Evolutionary conservation across 2,797 vertebrate species (phyloP), one percentile per base, ranked within the genome.

Genomic region (Benthosema pterotum): DNA sequence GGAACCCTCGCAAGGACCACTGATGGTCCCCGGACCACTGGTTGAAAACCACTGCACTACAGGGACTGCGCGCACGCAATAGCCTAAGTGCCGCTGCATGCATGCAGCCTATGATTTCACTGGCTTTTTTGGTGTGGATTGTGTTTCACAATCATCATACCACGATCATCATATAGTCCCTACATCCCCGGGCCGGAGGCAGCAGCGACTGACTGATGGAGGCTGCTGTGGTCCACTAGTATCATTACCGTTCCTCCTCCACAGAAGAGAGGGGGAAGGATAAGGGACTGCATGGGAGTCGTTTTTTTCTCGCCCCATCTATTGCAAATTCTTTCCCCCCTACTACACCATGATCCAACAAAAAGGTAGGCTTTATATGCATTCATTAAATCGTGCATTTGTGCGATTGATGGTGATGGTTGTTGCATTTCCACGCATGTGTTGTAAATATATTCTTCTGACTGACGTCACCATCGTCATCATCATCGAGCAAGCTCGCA

Each of bases 191-290:
- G 5, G 22, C 22, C 22, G 3, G 22, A 69, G 73, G 77, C 83
- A 79, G 85, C 69, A 25, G 22, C 22, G 79, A 71, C 72, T 82
- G 79, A 71, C 72, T 82, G 83, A 87, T 85, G 87, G 85, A 88
- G 80, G 83, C 66, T 52, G 72, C 74, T 77, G 79, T 84, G 67
- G 82, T 84, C 80, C 79, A 51, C 28, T 67, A 84, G 74, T 77
- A 78, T 86, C 85, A 25, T 25, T 25, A 25, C 22, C 22, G 22
- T 25, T 25, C 22, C 80, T 80, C 70, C 63, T 72, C 60, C 55
- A 8, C 25, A 16, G 5, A 6, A 2, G 55, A 5, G 16, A 17
- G n/a, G n/a, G 48, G 52, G 12, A 57, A 43, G 50, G 42, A 15
- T n/a, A n/a, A 13, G 28, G 19, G 51, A 42, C n/a, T n/a, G n/a